Evolutionary conservation across 2,113 vertebrate species (phyloP).

Genomic region (Eclectus roratus): DNA sequence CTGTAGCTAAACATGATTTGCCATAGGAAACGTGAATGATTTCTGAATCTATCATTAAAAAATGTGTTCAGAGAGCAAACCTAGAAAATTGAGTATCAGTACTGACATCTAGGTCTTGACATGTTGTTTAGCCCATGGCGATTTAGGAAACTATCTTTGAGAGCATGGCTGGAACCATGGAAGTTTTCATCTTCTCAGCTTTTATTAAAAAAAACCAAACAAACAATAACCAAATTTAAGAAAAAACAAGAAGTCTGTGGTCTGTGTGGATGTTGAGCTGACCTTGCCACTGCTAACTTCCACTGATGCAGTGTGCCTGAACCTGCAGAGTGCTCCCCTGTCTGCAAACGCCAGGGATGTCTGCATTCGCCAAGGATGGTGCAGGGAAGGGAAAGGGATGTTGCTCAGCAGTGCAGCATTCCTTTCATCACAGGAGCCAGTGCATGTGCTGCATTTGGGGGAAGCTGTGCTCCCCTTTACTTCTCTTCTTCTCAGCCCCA

Average conservation of each 20-base stretch:
- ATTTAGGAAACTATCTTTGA: background rate
- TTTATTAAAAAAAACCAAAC: background rate
- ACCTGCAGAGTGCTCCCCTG: background rate
- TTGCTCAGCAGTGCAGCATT: background rate
- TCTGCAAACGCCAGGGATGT: accelerated
- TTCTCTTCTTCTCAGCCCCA: background rate
- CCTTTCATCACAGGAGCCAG: background rate
- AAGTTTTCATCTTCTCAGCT: background rate
- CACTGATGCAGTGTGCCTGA: background rate
- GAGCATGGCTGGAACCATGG: background rate
- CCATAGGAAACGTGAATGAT: background rate
- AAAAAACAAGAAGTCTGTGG: background rate
- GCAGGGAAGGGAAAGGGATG: background rate
- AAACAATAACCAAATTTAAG: background rate
- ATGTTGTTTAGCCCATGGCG: background rate
- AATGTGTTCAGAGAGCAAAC: background rate
- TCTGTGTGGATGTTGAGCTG: background rate
- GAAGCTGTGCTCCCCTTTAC: background rate
- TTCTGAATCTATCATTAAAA: background rate
- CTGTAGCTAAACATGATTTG: background rate
- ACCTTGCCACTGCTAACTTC: background rate
- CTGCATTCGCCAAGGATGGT: background rate
- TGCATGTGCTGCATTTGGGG: background rate
- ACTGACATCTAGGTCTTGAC: background rate
- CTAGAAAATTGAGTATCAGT: background rate